Evolutionary conservation across 2,888 invertebrate genomes (phyloP), one percentile per base, ranked within the genome.

Genomic region (Volucella inanis): DNA sequence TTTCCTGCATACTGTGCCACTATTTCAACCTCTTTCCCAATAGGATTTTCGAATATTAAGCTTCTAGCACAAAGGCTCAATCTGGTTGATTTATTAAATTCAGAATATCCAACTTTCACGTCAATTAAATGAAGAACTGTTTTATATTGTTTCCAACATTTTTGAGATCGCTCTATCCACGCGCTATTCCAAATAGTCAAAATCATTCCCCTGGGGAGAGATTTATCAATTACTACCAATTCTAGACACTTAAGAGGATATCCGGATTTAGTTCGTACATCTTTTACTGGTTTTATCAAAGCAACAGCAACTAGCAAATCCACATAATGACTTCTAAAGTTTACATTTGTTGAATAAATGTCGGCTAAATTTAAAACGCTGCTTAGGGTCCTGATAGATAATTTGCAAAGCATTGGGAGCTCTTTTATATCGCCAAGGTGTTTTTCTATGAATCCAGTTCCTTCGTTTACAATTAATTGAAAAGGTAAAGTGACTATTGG

Each of bases 61-160:
- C 94, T 94, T 62, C 94, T 93, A 11, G 90, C 89, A 1, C 92
- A 92, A 3, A 94, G 91, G 71, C 93, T 91, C 1, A 93, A 93
- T 15, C 93, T 93, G 74, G 94, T 92, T 18, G 92, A 89, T 57
- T 93, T 93, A 18, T 93, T 92, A 80, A 93, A 94, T 10, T 90
- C 91, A 10, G 94, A 94, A 93, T 94, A 94, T 1, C 93, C 93
- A 38, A 96, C 93, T 22, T 93, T 93, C 18, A 94, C 94, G 89
- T 97, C 96, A 2, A 95, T 94, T 77, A 97, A 91, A 91, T 96
- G 96, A 12, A 97, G 90, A 59, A 95, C 94, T 71, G 96, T 96
- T 65, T 94, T 93, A 67, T 94, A 91, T 0, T 95, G 93, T 76
- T 93, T 93, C 97, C 97, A 97, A 62, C 93, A 70, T 2, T 89